phyloP scores from a whole-genome alignment of 1,140 invertebrate species.

The Drosophila murphyi region DNA sequence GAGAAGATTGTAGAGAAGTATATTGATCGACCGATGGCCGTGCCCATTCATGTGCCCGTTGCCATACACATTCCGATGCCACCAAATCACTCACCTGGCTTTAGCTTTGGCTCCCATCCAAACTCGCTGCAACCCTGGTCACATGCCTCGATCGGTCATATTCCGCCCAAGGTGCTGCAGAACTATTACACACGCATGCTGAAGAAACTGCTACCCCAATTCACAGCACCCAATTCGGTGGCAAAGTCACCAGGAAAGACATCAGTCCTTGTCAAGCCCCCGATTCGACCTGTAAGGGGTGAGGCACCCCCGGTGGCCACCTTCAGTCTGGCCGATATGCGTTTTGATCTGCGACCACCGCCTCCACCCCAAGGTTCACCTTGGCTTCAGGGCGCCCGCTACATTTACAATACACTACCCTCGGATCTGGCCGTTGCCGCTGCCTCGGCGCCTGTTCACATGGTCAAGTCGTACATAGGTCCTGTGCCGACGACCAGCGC shows the following conservation, averaged over 20 bases:
- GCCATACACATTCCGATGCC: slow-evolving; percentile 82
- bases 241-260: slow-evolving; percentile 31
- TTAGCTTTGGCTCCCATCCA: slow-evolving; percentile 35
- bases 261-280: slow-evolving; percentile 42
- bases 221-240: slow-evolving; percentile 21
- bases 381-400: slow-evolving; percentile 73
- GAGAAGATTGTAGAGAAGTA: slow-evolving; percentile 86
- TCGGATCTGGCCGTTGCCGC: slow-evolving; percentile 62
- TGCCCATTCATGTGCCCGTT: slow-evolving; percentile 84
- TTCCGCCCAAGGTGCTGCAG: slow-evolving; percentile 73
- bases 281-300: slow-evolving; percentile 49
- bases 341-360: slow-evolving; percentile 72
- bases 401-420: slow-evolving; percentile 78
- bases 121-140: slow-evolving; percentile 60
- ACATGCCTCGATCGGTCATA: slow-evolving; percentile 50
- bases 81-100: slow-evolving; percentile 43
- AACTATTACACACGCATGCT: slow-evolving; percentile 78
- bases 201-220: slow-evolving; percentile 72
- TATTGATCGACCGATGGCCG: slow-evolving; percentile 85
- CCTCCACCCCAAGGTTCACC: slow-evolving; percentile 66
- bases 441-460: slow-evolving; percentile 53
- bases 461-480: slow-evolving; percentile 65
- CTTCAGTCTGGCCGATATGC: slow-evolving; percentile 72
- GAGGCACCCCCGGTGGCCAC: slow-evolving; percentile 69
- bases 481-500: slow-evolving; percentile 75